Evolutionary conservation across 1,140 invertebrate species (phyloP).

Genomic region (Cecropterus lyciades): DNA sequence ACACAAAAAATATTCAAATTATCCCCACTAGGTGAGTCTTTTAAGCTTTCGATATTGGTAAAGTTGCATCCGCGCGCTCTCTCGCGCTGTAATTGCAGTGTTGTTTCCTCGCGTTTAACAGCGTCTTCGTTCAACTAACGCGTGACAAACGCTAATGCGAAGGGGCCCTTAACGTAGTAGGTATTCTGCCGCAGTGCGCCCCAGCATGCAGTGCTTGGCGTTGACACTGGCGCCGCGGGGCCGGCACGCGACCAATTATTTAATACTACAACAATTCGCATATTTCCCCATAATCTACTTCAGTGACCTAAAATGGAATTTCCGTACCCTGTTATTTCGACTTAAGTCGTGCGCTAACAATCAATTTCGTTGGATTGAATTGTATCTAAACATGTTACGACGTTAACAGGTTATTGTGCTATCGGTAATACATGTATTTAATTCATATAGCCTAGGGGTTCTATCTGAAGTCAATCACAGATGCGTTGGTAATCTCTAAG

Average conservation of each 20-base stretch:
- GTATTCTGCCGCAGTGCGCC: slow-evolving; percentile 64
- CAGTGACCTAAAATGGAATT: slow-evolving; percentile 49
- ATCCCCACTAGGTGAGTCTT: too few relatives aligned
- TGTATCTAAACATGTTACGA: slow-evolving; percentile 18
- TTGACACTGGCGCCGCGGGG: slow-evolving; percentile 62
- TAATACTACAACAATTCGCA: slow-evolving; percentile 54
- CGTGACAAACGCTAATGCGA: not conserved
- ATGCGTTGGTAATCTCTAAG: too few relatives aligned
- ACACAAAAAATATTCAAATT: too few relatives aligned
- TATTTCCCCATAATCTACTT: slow-evolving; percentile 49
- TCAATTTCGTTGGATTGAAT: slow-evolving; percentile 13
- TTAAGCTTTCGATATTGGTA: too few relatives aligned
- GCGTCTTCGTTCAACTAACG: slow-evolving; percentile 13
- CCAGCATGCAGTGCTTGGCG: slow-evolving; percentile 50
- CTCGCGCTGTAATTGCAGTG: too few relatives aligned
- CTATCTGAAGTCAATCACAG: too few relatives aligned
- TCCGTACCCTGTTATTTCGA: slow-evolving; percentile 29
- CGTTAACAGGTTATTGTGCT: slow-evolving; percentile 4
- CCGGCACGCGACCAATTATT: slow-evolving; percentile 67
- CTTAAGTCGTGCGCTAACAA: slow-evolving; percentile 17
- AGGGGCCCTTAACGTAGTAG: slow-evolving; percentile 23
- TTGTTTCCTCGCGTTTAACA: too few relatives aligned
- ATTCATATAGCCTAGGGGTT: too few relatives aligned
- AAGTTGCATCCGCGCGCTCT: too few relatives aligned
- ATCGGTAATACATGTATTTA: not conserved